phyloP scores from a whole-genome alignment of 1,140 invertebrate species.

The Drosophila burlai region DNA sequence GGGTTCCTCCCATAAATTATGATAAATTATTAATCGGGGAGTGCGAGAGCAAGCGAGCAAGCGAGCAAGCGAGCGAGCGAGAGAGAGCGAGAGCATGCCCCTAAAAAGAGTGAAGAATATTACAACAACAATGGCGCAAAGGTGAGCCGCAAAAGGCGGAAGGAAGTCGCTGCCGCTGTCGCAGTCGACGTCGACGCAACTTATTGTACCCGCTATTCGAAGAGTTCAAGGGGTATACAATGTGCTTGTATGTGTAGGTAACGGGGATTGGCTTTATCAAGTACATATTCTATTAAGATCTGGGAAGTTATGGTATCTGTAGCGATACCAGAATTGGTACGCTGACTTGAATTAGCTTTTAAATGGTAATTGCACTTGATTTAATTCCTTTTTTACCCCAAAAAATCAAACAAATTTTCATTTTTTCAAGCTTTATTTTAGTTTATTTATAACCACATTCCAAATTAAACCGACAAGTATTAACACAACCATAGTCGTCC shows the following conservation, averaged over 20 bases:
- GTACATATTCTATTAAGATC: background rate
- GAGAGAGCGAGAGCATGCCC: constrained; percentile 23
- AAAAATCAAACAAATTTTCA: background rate
- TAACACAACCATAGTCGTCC: background rate
- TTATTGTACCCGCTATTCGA: constrained; percentile 11
- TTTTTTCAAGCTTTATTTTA: background rate
- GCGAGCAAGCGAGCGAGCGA: constrained; percentile 19
- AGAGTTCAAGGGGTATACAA: constrained; percentile 13
- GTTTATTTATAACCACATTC: background rate
- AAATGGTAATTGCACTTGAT: background rate
- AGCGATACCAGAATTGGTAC: background rate
- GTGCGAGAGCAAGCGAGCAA: constrained; percentile 51
- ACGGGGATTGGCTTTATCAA: constrained; percentile 2
- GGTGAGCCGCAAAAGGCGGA: constrained; percentile 73
- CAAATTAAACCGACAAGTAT: background rate
- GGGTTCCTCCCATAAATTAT: constrained; percentile 83
- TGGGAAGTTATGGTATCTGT: no score
- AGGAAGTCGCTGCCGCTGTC: constrained; percentile 58
- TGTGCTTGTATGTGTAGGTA: background rate
- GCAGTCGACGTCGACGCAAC: constrained; percentile 11
- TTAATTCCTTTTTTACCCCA: background rate
- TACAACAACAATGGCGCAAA: constrained; percentile 63
- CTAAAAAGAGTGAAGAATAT: constrained; percentile 35
- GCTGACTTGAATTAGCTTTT: background rate
- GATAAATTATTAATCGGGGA: constrained; percentile 83